Evolutionary conservation across 1,140 invertebrate genomes (phyloP).

Genomic region (Trypoxylus dichotomus): DNA sequence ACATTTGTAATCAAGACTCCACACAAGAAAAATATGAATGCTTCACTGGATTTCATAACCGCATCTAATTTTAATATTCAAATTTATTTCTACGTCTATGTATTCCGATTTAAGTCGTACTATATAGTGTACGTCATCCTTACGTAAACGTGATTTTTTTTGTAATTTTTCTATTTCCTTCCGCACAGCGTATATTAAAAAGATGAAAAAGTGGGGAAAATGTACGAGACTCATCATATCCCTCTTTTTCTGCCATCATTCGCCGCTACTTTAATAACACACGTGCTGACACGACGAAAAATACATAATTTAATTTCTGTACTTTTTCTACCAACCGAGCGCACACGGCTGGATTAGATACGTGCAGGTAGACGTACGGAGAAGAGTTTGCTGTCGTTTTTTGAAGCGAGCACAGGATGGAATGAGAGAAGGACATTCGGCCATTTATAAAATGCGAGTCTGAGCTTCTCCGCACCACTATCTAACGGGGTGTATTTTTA

Average conservation of each 20-base stretch:
- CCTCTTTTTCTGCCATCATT: not conserved
- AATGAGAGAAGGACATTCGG: not conserved
- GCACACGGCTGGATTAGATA: conserved; percentile 1
- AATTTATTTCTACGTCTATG: no score
- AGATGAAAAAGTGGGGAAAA: not conserved
- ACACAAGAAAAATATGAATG: no score
- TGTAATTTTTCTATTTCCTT: not conserved
- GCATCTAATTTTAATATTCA: no score
- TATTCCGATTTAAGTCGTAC: no score
- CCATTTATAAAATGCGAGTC: not conserved
- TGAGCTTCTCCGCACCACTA: not conserved
- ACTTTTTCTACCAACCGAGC: not conserved
- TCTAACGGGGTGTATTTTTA: not conserved
- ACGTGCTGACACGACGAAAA: conserved; percentile 5
- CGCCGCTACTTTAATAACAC: not conserved
- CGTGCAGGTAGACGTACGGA: not conserved
- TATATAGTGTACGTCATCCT: not conserved
- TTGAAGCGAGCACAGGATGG: not conserved
- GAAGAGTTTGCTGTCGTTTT: not conserved
- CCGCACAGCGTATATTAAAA: not conserved
- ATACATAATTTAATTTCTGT: conserved; percentile 8
- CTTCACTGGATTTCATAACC: no score
- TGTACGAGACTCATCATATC: not conserved
- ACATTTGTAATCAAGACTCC: no score
- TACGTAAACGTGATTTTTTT: not conserved